Evolutionary conservation across 2,888 invertebrate species (phyloP), one percentile per base, ranked within the genome.

Genomic region (Cyrtodaria siliqua): DNA sequence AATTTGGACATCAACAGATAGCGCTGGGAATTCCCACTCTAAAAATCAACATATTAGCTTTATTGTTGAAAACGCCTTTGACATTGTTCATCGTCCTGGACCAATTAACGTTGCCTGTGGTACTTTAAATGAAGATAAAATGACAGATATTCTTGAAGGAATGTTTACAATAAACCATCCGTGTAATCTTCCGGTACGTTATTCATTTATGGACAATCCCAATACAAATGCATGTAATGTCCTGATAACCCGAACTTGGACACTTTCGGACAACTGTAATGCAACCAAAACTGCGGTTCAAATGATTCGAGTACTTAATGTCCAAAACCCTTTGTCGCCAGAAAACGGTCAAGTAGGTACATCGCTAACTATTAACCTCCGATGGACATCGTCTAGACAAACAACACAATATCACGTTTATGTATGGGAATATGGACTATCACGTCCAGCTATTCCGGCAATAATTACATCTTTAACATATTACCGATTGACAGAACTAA

Each of bases 291-390:
- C 18, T 6, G 40, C 50, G 12, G 29, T 38, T 12, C 77, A 77
- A 44, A 27, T 38, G n/a, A 57, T 77, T 12, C 26, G 18, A 38
- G 40, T 77, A 20, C 67, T 40, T 4, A 38, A 64, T 24, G 50
- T 63, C 4, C 40, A 68, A 47, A 20, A 33, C 38, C 77, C 77
- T 40, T 24, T 68, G 14, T 42, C 64, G n/a, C 77, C 77, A 3
- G 47, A 40, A n/a, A 26, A 68, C 24, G 72, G 77, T 20, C 59
- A 77, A 59, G 50, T 26, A 2, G 66, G 60, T 29, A 60, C 55
- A 18, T 60, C 64, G 24, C 50, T 72, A 27, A 38, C 50, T 12
- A 50, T 38, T 6, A 33, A 49, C 14, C 26, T 72, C 20, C 38
- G 60, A 3, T 72, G 72, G 72, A 44, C 23, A 20, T 29, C 29